Conservation (phyloP, 2,888 invertebrate genomes). For the Thymelicus sylvestris region DNA sequence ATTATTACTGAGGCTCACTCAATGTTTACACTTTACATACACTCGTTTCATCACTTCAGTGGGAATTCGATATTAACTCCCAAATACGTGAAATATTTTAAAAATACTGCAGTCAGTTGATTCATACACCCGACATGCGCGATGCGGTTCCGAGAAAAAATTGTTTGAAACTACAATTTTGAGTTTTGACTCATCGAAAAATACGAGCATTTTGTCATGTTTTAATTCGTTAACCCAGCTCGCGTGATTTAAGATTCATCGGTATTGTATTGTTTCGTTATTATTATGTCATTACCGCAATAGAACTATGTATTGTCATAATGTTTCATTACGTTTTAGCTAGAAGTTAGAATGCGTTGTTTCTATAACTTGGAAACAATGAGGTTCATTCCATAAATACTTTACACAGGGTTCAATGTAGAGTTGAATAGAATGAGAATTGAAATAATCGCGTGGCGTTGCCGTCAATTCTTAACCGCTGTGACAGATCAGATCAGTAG, state of each 20-base stretch:
- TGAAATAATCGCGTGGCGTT: no score
- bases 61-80: no score
- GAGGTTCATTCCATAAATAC: no score
- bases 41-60: no score
- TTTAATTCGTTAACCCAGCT: not conserved
- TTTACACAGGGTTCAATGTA: no score
- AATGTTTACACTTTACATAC: no score
- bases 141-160: not conserved
- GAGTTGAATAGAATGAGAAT: no score
- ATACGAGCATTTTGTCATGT: not conserved
- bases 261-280: not conserved
- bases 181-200: constrained; percentile 1
- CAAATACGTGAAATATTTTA: not conserved
- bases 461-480: no score
- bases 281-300: not conserved
- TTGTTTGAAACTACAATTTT: not conserved
- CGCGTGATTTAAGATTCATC: not conserved
- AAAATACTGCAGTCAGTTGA: not conserved
- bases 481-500: no score
- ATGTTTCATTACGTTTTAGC: not conserved
- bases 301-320: not conserved
- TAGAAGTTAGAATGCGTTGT: not conserved
- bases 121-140: not conserved
- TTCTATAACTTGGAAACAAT: not conserved
- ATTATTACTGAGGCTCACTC: no score